Percentiles rank a stretch among this genome's conserved stretches.
These are phyloP conservation scores for Heliothis virescens DNA, from an alignment of 1,140 invertebrate genomes.

Conservation along the genomic window DNA sequence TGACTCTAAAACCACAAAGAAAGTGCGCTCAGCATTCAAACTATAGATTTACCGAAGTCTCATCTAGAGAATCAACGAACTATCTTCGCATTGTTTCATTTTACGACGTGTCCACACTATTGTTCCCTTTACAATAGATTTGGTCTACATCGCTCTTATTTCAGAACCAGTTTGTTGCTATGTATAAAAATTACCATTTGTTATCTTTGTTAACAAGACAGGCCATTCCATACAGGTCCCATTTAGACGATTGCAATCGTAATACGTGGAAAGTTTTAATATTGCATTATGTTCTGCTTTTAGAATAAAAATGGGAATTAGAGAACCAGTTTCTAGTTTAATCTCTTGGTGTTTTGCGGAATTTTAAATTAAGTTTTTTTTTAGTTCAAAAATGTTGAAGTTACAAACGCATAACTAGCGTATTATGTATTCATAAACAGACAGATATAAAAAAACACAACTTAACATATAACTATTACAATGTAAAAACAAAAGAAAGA, in stretches of 20 bases:
- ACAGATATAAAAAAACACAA: not conserved
- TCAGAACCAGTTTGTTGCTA: constrained; percentile 54
- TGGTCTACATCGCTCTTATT: constrained; percentile 59
- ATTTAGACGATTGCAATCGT: constrained; percentile 42
- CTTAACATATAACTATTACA: not conserved
- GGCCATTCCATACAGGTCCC: constrained; percentile 30
- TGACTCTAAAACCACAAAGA: not conserved
- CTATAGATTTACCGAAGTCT: not conserved
- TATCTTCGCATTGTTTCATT: constrained; percentile 65
- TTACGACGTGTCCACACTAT: constrained; percentile 65
- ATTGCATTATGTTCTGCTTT: constrained; percentile 13
- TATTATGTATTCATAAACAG: too few relatives aligned
- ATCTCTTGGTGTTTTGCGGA: constrained; percentile 18
- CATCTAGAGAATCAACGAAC: constrained; percentile 49
- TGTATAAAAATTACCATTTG: constrained; percentile 60
- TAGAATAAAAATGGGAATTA: constrained; percentile 37
- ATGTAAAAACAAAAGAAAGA: too few relatives aligned
- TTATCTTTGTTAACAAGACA: constrained; percentile 50
- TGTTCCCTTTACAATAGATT: constrained; percentile 63
- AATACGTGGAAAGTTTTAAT: constrained; percentile 40
- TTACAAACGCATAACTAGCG: not conserved
- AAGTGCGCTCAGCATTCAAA: not conserved
- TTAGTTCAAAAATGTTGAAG: not conserved
- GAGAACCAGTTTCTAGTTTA: constrained; percentile 4
- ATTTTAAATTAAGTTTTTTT: not conserved